A percentile compares a stretch with the other conserved stretches of the same genome.
phyloP scores from a whole-genome alignment of 1,140 invertebrate genomes.

The Saccostrea echinata region DNA sequence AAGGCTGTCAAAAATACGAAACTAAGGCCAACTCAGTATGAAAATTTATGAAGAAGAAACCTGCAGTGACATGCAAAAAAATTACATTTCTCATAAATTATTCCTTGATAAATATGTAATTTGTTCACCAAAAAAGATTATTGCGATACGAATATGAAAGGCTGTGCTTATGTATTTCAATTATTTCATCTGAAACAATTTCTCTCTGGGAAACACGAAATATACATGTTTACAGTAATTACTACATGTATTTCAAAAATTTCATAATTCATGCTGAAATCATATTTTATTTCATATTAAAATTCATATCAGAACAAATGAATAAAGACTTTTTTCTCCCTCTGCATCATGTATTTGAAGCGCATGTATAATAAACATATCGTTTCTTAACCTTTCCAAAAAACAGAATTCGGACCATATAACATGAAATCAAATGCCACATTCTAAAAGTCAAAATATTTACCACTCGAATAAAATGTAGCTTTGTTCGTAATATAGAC shows the following conservation, averaged over 20 bases:
- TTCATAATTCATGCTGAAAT: too few relatives aligned
- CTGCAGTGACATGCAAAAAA: not conserved
- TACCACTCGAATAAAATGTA: conserved; percentile 32
- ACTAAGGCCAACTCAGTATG: not conserved
- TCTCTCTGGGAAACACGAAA: too few relatives aligned
- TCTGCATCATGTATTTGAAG: too few relatives aligned
- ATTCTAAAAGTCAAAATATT: conserved; percentile 15
- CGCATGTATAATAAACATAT: not conserved
- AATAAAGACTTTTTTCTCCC: too few relatives aligned
- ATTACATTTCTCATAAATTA: not conserved
- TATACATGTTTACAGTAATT: too few relatives aligned
- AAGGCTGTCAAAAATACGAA: not conserved
- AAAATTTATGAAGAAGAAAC: not conserved
- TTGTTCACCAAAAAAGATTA: not conserved
- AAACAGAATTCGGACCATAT: not conserved
- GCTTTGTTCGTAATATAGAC: conserved; percentile 32
- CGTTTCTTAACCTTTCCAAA: not conserved
- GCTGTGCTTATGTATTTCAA: too few relatives aligned
- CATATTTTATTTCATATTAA: too few relatives aligned
- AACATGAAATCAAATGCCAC: not conserved
- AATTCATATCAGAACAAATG: too few relatives aligned
- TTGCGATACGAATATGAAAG: not conserved
- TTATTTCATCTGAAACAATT: too few relatives aligned
- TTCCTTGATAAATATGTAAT: not conserved
- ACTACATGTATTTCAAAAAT: too few relatives aligned